phyloP scores from a whole-genome alignment of 2,888 invertebrate species.

The Ochropacha duplaris region DNA sequence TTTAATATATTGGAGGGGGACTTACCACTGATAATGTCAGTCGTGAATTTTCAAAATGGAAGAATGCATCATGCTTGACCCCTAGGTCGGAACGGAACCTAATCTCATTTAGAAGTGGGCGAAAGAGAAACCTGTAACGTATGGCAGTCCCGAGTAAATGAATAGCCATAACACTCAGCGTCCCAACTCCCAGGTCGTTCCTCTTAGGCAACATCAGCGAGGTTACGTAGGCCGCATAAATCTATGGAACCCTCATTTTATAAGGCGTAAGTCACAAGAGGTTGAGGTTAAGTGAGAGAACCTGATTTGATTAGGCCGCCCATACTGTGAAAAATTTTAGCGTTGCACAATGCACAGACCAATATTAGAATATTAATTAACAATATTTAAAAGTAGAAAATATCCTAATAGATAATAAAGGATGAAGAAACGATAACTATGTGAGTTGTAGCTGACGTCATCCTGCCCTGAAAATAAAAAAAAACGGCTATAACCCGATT shows the following conservation, averaged over 20 bases:
- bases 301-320: too few species aligned
- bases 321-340: neutral
- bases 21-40: too few species aligned
- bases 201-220: constrained; percentile 30
- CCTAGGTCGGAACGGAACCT: neutral
- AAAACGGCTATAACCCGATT: too few species aligned
- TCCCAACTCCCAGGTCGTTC: constrained; percentile 31
- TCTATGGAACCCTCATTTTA: constrained; percentile 35
- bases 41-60: neutral
- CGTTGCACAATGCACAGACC: too few species aligned
- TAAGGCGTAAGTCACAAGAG: constrained; percentile 22
- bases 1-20: too few species aligned
- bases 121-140: neutral
- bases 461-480: too few species aligned
- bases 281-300: constrained; percentile 9
- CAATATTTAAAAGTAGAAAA: too few species aligned
- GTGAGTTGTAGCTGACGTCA: too few species aligned
- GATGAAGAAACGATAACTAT: too few species aligned
- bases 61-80: neutral
- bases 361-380: too few species aligned
- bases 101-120: neutral
- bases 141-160: constrained; percentile 28
- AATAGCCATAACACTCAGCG: constrained; percentile 43
- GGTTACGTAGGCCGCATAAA: constrained; percentile 44
- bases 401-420: too few species aligned